Percentiles rank a stretch among this genome's conserved stretches.
These are phyloP conservation scores for Apamea anceps DNA, from an alignment of 2,888 invertebrate genomes.

Conservation along the genomic window DNA sequence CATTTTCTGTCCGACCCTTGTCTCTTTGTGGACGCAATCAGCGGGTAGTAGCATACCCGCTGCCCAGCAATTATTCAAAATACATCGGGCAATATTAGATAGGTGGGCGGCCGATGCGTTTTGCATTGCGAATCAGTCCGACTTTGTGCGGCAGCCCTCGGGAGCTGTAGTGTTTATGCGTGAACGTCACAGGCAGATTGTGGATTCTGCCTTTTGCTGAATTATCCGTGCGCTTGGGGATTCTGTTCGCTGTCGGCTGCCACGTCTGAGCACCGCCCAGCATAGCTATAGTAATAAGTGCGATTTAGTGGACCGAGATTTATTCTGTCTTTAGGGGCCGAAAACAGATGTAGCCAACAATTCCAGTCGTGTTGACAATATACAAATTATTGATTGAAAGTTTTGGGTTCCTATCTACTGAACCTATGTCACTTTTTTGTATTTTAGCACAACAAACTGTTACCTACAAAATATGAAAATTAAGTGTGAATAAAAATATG, in stretches of 20 bases:
- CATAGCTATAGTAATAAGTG: constrained; percentile 46
- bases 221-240: constrained; percentile 79
- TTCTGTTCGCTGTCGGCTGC: constrained; percentile 71
- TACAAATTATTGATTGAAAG: constrained; percentile 8
- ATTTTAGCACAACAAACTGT: constrained; percentile 19
- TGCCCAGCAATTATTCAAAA: constrained; percentile 89
- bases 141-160: constrained; percentile 83
- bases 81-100: constrained; percentile 89
- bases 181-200: constrained; percentile 81
- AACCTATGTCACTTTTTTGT: not conserved
- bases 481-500: constrained; percentile 42
- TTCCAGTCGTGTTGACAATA: constrained; percentile 6
- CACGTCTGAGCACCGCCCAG: constrained; percentile 48
- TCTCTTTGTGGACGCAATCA: constrained; percentile 87
- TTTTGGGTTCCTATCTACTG: not conserved
- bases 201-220: constrained; percentile 83
- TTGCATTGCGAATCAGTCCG: constrained; percentile 89
- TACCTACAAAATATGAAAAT: constrained; percentile 30
- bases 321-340: constrained; percentile 60
- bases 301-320: constrained; percentile 55
- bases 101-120: constrained; percentile 87
- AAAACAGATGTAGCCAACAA: constrained; percentile 6
- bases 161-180: constrained; percentile 84
- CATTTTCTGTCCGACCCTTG: constrained; percentile 81
- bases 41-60: constrained; percentile 72